Evolutionary conservation across 2,888 invertebrate genomes (phyloP), one percentile per base, ranked within the genome.

Genomic region (Odontocerum albicorne): DNA sequence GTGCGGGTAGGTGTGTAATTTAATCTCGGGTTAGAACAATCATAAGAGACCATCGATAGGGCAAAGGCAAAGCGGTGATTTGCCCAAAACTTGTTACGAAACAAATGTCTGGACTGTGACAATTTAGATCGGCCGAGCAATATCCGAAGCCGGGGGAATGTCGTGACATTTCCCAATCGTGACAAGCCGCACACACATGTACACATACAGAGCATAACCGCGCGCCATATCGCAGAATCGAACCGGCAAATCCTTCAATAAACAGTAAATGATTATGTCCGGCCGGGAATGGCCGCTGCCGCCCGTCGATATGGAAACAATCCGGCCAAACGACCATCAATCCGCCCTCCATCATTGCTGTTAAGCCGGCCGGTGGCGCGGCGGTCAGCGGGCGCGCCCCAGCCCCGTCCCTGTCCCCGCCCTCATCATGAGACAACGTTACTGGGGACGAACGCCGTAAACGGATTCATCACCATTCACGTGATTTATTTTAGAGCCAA

Each of bases 281-380:
- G 57, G 55, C 16, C 22, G 22, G 33, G 46, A 60, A 60, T 60
- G 57, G 50, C 55, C 57, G 31, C 57, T 55, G 60, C 55, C 52
- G 52, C 47, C 57, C 50, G 60, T 57, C 61, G 61, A 58, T 58
- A 61, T 54, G 61, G 57, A 55, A 58, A 60, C 60, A 60, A 60
- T 60, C 60, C 60, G 52, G 50, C 55, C 56, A 59, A 61, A 61
- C 54, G 56, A 57, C 55, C 61, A 61, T 61, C 61, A 61, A 61
- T 61, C 61, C 56, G 59, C 59, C 59, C 61, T 61, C 59, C 46
- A 61, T 61, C 61, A 61, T 58, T 47, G 61, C 52, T 52, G 52
- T 53, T 60, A 60, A 58, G 60, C 60, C 57, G 46, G 38, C 51
- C 32, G 21, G 32, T 38, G 46, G 19, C 39, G 35, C 39, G 40